Evolutionary conservation across 2,113 vertebrate genomes (phyloP), one percentile per base, ranked within the genome.

Genomic region (Camelus bactrianus): DNA sequence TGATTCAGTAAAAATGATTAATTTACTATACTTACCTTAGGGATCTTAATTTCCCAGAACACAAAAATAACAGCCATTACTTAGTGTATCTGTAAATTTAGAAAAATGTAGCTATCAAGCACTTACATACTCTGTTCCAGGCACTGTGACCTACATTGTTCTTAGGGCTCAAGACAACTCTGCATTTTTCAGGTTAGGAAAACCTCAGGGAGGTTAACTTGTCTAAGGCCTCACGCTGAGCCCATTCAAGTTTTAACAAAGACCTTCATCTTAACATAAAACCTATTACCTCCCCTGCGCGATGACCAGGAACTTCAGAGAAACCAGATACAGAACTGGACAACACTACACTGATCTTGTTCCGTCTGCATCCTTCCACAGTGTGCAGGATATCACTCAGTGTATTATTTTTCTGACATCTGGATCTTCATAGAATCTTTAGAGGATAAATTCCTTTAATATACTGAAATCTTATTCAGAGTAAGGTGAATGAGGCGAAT

Each of bases 201-300:
- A 62, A 62, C 42, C 35, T 77, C 32, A 10, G 30, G 60, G 54
- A 80, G 67, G 28, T 52, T 42, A 69, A 80, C 58, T 89, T 81
- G 50, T 19, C 30, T 28, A 72, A 48, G 32, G 64, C 15, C 58
- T 90, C 22, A 76, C 24, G 70, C 69, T 81, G 42, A 91, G 91
- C 15, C 35, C 8, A 8, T 35, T 50, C 24, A 32, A 16, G 24
- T 88, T 52, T 75, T n/a, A 54, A 83, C 16, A 48, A 85, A 95
- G 28, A 69, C 12, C 54, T 89, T 95, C 75, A 82, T 72, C 65
- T 97, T 69, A 86, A 84, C 42, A 54, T 19, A 85, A 93, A 93
- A 56, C 32, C 35, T 83, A 35, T 50, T 12, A 79, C 46, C 20
- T 87, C 35, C 10, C 19, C 0, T 62, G 76, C 58, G 50, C 81